These are phyloP conservation scores for Limnephilus lunatus DNA, from an alignment of 2,888 invertebrate genomes.

Conservation along the genomic window DNA sequence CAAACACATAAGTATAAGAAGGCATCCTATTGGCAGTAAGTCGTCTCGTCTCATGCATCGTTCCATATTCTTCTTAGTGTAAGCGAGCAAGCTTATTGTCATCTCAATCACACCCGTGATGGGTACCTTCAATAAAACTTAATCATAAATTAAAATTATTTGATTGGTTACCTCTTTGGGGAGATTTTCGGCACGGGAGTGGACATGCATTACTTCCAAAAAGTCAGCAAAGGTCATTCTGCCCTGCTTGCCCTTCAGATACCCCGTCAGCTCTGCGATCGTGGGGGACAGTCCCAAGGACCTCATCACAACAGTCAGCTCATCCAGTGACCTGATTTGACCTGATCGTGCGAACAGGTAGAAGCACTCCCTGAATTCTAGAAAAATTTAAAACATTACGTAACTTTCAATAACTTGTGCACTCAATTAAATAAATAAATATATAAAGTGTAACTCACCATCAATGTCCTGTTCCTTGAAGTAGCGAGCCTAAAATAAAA, in stretches of 20 bases:
- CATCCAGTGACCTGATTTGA: constrained; percentile 91
- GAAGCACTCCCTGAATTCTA: constrained; percentile 98
- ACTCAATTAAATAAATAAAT: background rate
- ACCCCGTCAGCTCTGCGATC: constrained; percentile 91
- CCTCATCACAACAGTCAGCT: constrained; percentile 95
- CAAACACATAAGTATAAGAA: no score
- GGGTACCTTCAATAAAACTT: background rate
- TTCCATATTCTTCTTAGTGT: no score
- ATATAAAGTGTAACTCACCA: constrained; percentile 79
- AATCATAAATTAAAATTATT: constrained; percentile 54
- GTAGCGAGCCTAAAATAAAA: constrained; percentile 89
- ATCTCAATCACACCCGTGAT: no score
- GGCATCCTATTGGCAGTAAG: no score
- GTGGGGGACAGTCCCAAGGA: constrained; percentile 96
- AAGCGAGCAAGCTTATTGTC: no score
- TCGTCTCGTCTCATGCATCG: no score
- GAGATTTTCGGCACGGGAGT: constrained; percentile 89
- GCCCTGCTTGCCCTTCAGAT: constrained; percentile 84
- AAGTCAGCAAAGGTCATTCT: constrained; percentile 98
- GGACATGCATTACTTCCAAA: constrained; percentile 95
- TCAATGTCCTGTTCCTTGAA: constrained; percentile 97
- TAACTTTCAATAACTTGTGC: background rate
- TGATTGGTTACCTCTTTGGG: constrained; percentile 82
- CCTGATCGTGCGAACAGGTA: constrained; percentile 94
- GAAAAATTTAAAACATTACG: constrained; percentile 65